Base-by-base conservation (phyloP, 2,797 vertebrate species). In the Schizothorax lantsangensis region DNA sequence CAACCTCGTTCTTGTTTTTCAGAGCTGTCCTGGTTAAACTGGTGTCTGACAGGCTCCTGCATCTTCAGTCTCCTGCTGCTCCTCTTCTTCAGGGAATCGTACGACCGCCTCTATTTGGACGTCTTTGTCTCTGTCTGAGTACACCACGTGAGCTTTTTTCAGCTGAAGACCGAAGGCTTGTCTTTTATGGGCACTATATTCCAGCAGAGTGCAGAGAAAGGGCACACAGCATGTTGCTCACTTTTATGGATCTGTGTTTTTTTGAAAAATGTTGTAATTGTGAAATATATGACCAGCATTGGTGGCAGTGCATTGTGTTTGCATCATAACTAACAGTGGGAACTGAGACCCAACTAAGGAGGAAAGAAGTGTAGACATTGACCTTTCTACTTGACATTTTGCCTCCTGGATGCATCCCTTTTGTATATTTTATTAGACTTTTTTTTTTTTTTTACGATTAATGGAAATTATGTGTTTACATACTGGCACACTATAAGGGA, bases 1-100 rank as follows among this genome's bases (percentile, higher is more conserved):
- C 81, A 57, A 77, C 81, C 47, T 75, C 33, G 47, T 30, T 74
- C 5, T 45, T 89, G 15, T 88, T 88, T 93, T 95, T 0, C 95
- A 99, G 98, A 99, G 9, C 89, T 98, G 89, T 97, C 97, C 33
- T 99, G 98, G 98, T 94, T 99, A 92, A 99, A 99, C 95, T 99
- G 98, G 98, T 98, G 97, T 94, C 95, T 99, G 80, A 97, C 98
- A 0, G 97, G 97, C 77, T 98, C 98, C 0, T 98, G 98, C 88
- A 90, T 99, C 94, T 97, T 99, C 94, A 98, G 98, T 93, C 97
- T 99, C 52, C 92, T 97, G 87, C 96, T 99, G 91, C 96, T 99
- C 92, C 94, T 98, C 88, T 96, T 98, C 95, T 99, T 99, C 96
- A 97, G 97, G 83, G 98, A 99, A 93, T 98, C 98, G 23, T 99